phyloP scores from a whole-genome alignment of 2,888 invertebrate genomes.

The Hyposoter dolosus region DNA sequence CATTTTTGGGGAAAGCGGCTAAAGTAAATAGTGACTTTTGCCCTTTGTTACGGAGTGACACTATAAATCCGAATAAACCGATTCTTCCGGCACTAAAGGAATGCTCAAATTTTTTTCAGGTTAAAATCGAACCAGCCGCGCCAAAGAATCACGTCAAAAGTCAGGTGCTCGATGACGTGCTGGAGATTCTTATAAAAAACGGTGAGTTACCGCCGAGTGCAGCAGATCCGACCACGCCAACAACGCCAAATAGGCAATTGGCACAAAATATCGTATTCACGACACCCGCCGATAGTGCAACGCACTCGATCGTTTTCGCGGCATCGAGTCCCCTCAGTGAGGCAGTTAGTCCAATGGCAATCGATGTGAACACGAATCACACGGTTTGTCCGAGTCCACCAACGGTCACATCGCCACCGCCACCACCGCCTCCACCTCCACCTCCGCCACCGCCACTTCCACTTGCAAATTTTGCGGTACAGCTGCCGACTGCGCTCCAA shows the following conservation, averaged over 20 bases:
- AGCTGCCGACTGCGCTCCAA: conserved; percentile 79
- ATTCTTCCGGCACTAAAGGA: neutral
- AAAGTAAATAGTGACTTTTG: no score
- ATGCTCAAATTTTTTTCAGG: conserved; percentile 72
- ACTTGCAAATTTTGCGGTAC: conserved; percentile 83
- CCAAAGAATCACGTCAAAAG: conserved; percentile 87
- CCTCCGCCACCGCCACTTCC: conserved; percentile 82
- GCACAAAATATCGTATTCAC: conserved; percentile 83
- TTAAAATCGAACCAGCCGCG: conserved; percentile 82
- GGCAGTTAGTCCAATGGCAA: conserved; percentile 79
- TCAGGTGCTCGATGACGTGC: conserved; percentile 95
- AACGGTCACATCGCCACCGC: conserved; percentile 79
- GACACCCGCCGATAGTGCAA: conserved; percentile 80
- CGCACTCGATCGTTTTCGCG: conserved; percentile 80
- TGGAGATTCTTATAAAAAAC: conserved; percentile 97
- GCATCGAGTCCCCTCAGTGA: conserved; percentile 81
- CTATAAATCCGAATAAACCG: neutral
- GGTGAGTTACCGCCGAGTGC: conserved; percentile 96
- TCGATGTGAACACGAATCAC: conserved; percentile 81
- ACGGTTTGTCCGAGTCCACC: conserved; percentile 80
- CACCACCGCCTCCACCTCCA: conserved; percentile 69
- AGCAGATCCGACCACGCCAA: conserved; percentile 89
- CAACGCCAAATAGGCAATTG: conserved; percentile 85
- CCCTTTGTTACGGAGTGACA: no score
- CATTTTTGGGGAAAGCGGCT: no score